Conservation (phyloP, 2,888 invertebrate species). For the Eumerus sabulonum region DNA sequence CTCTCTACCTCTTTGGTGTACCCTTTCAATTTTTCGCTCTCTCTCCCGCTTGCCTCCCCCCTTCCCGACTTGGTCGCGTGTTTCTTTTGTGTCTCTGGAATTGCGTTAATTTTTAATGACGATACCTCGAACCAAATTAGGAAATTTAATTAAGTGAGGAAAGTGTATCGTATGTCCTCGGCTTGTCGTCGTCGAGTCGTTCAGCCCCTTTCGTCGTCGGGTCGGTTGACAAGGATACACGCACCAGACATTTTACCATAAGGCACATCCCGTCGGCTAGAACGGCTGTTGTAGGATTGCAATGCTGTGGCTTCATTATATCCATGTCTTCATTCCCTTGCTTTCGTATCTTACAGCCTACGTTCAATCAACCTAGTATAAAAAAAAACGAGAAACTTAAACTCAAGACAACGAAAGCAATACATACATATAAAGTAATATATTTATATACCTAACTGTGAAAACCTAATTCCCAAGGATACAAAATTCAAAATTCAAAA, state of each 20-base stretch:
- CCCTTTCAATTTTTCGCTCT: constrained; percentile 8
- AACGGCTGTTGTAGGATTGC: constrained; percentile 30
- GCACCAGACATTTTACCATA: constrained; percentile 26
- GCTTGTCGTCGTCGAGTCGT: background rate
- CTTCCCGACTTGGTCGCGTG: no score
- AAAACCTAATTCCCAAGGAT: constrained; percentile 67
- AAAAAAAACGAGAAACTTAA: constrained; percentile 62
- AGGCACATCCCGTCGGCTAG: constrained; percentile 10
- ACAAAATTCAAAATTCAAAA: constrained; percentile 52
- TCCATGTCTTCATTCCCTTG: constrained; percentile 2
- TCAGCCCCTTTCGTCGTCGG: constrained; percentile 8
- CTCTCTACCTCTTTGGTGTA: background rate
- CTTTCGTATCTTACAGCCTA: constrained; percentile 41
- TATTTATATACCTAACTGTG: constrained; percentile 73
- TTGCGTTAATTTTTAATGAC: constrained; percentile 70
- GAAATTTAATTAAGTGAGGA: constrained; percentile 69
- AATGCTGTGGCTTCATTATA: constrained; percentile 17
- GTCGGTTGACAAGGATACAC: constrained; percentile 59
- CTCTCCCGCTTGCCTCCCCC: no score
- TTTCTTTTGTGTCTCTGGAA: constrained; percentile 21
- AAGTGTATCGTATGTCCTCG: constrained; percentile 39
- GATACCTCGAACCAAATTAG: constrained; percentile 70
- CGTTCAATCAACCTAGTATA: constrained; percentile 54
- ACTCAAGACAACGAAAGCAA: constrained; percentile 79
- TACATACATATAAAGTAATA: constrained; percentile 51